These are phyloP conservation scores for Pantherophis vulpinus DNA, from an alignment of 2,797 vertebrate genomes.

Conservation along the genomic window DNA sequence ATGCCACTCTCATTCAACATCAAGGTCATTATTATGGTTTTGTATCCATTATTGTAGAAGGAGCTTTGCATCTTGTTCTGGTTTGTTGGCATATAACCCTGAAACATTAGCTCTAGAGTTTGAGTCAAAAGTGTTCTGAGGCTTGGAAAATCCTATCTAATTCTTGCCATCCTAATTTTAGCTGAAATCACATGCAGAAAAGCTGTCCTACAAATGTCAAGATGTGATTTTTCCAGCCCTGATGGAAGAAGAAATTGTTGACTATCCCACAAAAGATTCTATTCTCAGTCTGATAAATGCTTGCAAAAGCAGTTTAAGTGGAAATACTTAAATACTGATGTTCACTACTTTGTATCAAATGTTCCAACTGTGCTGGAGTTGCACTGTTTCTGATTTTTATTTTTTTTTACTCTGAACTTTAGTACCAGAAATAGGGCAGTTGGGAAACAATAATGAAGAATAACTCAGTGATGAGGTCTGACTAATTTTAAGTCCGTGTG, in stretches of 20 bases:
- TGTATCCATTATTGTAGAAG: not conserved
- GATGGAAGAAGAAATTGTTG: not conserved
- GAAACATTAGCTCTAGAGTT: not conserved
- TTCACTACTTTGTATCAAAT: slow-evolving; percentile 11
- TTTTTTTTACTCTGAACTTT: slow-evolving; percentile 8
- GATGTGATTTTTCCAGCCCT: slow-evolving; percentile 7
- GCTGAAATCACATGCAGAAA: slow-evolving; percentile 9
- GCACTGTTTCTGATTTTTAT: not conserved
- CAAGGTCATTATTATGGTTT: not conserved
- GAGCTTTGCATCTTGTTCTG: not conserved
- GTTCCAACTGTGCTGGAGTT: slow-evolving; percentile 5
- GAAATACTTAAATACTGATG: slow-evolving; percentile 31
- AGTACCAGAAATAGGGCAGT: slow-evolving; percentile 37
- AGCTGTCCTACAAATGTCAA: slow-evolving; percentile 1
- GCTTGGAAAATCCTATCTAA: slow-evolving; percentile 15
- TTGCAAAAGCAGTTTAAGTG: slow-evolving; percentile 2
- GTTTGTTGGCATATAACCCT: not conserved
- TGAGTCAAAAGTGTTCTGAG: slow-evolving; percentile 1
- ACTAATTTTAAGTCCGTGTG: slow-evolving; percentile 57
- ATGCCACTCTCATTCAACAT: not conserved
- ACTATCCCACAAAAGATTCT: slow-evolving; percentile 6
- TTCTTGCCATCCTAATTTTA: slow-evolving; percentile 19
- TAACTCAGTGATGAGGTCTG: slow-evolving; percentile 10
- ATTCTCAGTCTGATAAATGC: slow-evolving; percentile 8
- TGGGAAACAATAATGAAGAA: slow-evolving; percentile 32